Evolutionary conservation across 2,113 vertebrate genomes (phyloP).

Genomic region (Loxodonta africana): DNA sequence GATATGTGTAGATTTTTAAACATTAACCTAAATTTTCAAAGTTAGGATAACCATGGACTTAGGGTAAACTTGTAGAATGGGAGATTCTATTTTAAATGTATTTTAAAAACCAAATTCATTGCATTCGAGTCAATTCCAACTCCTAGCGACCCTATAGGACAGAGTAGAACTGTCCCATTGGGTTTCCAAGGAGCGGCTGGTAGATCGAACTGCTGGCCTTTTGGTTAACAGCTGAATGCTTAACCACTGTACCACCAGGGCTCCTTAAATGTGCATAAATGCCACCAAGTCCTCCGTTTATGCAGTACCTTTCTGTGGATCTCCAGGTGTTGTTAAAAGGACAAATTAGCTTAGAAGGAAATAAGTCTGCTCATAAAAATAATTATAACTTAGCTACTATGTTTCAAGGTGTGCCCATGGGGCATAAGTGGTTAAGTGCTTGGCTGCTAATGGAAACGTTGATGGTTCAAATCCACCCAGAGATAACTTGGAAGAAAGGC

Average conservation of each 20-base stretch:
- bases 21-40: background rate
- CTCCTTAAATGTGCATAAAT: too few relatives aligned
- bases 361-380: background rate
- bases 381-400: too few relatives aligned
- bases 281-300: background rate
- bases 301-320: background rate
- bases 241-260: too few relatives aligned
- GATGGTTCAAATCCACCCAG: background rate
- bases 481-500: background rate
- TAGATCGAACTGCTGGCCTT: too few relatives aligned
- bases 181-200: too few relatives aligned
- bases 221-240: too few relatives aligned
- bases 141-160: too few relatives aligned
- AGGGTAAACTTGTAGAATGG: background rate
- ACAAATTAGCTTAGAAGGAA: background rate
- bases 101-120: too few relatives aligned
- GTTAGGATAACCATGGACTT: background rate
- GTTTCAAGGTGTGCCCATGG: background rate
- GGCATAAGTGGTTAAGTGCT: background rate
- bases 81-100: background rate
- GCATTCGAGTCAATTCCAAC: too few relatives aligned
- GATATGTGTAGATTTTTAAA: slow-evolving; percentile 8
- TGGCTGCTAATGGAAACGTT: background rate
- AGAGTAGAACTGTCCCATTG: too few relatives aligned
- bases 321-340: background rate